phyloP scores from a whole-genome alignment of 2,888 invertebrate species.

The Drosophila lutescens region DNA sequence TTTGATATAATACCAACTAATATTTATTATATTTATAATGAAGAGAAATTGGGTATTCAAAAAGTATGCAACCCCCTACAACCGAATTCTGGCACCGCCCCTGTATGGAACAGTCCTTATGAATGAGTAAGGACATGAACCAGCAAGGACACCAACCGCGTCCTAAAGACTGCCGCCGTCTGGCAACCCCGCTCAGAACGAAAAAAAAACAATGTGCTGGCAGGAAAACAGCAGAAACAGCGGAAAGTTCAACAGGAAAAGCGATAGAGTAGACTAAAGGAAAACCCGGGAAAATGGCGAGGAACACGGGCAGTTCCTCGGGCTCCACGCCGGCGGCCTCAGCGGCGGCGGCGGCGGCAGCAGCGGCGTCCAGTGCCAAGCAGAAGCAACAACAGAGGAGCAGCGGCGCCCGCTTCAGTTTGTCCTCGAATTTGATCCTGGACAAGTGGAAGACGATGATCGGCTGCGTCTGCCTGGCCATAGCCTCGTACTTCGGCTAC shows the following conservation, averaged over 20 bases:
- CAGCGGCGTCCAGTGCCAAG: slow-evolving; percentile 35
- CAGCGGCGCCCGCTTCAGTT: slow-evolving; percentile 35
- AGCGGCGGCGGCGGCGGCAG: slow-evolving; percentile 49
- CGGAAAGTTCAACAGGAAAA: slow-evolving; percentile 3
- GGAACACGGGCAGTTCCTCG: slow-evolving; percentile 42
- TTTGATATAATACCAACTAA: too few relatives aligned
- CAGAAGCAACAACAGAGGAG: slow-evolving; percentile 22
- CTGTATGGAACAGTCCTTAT: too few relatives aligned
- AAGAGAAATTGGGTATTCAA: too few relatives aligned
- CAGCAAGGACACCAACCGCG: neutral
- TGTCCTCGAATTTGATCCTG: slow-evolving; percentile 74
- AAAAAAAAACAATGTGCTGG: slow-evolving; percentile 18
- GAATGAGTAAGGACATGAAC: too few relatives aligned
- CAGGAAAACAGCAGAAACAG: neutral
- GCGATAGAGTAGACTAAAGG: neutral
- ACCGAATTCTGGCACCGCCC: too few relatives aligned
- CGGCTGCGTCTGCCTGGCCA: slow-evolving; percentile 87
- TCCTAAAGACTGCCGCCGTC: neutral
- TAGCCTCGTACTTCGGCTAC: slow-evolving; percentile 91
- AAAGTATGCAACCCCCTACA: too few relatives aligned
- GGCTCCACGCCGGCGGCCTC: slow-evolving; percentile 37
- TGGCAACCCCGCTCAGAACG: slow-evolving; percentile 5
- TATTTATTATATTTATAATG: too few relatives aligned
- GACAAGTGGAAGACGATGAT: slow-evolving; percentile 87
- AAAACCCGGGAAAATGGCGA: slow-evolving; percentile 8